Base-by-base conservation (phyloP, 2,113 vertebrate species). In the Vanacampus margaritifer region DNA sequence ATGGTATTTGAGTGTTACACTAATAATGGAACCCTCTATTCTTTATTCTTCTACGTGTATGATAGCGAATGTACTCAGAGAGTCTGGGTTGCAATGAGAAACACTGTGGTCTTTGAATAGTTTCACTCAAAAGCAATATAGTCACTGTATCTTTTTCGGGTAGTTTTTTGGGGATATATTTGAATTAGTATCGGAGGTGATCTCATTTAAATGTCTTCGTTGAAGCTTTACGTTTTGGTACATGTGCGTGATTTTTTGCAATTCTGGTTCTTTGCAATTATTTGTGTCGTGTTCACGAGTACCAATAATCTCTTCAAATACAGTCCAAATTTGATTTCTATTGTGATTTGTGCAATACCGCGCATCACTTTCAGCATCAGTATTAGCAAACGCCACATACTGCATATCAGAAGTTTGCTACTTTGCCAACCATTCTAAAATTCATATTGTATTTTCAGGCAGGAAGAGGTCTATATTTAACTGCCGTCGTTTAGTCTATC, bases 101-200 rank as follows among this genome's bases (percentile, higher is more conserved):
- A 86, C 87, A 87, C 90, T 87, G 88, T 87, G 89, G 82, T 89
- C 78, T 73, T 86, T 68, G 73, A 86, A 84, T 80, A 84, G 84
- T 81, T 82, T 86, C 79, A 86, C 81, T 85, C 66, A 76, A 80
- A 73, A 89, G 88, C 90, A 91, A 90, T 91, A 90, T 85, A 74
- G 81, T 84, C 24, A 74, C 84, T 10, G 16, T 75, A 68, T 26
- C 57, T 32, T 53, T 53, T 10, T 26, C 24, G 23, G n/a, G 28
- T 32, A 2, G 24, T 32, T 19, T 26, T 54, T 24, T n/a, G 23
- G 21, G 76, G 80, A 75, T 66, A 71, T 64, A 69, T 65, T 80
- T 76, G 66, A n/a, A 75, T 75, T 67, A 63, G 78, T 71, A 61
- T 59, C 48, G 66, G 73, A 75, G 76, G 61, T 75, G 67, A 80